Evolutionary conservation across 2,888 invertebrate genomes (phyloP).

Genomic region (Perizoma flavofasciatum): DNA sequence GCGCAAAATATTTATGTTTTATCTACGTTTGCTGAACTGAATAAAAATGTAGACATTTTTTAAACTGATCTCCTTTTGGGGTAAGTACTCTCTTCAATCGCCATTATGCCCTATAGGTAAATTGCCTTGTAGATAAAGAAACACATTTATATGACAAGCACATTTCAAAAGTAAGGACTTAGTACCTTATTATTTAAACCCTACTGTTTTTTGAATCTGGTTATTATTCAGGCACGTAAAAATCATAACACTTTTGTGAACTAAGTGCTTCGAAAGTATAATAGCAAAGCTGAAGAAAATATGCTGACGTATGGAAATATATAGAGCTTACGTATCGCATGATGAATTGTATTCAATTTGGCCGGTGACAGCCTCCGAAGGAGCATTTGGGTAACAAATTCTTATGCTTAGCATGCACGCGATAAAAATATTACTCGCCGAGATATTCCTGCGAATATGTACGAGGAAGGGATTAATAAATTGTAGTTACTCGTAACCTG

Average conservation of each 20-base stretch:
- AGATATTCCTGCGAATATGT: constrained; percentile 27
- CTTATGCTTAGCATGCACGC: constrained; percentile 76
- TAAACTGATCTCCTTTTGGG: background rate
- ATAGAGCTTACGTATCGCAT: constrained; percentile 67
- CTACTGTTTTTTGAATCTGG: background rate
- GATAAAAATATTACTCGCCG: constrained; percentile 53
- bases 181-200: background rate
- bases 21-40: background rate
- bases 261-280: constrained; percentile 21
- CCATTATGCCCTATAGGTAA: background rate
- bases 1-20: constrained; percentile 6
- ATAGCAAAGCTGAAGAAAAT: constrained; percentile 27
- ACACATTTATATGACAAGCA: too few relatives aligned
- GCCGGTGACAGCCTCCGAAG: constrained; percentile 74
- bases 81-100: background rate
- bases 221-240: background rate
- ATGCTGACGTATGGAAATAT: constrained; percentile 34
- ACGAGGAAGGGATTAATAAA: constrained; percentile 31
- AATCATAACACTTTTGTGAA: constrained; percentile 3
- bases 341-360: constrained; percentile 81
- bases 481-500: constrained; percentile 8
- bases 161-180: background rate
- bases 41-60: background rate
- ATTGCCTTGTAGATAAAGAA: too few relatives aligned
- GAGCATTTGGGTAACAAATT: constrained; percentile 79